Conservation (phyloP, 2,113 vertebrate species). For the Callipepla californica region DNA sequence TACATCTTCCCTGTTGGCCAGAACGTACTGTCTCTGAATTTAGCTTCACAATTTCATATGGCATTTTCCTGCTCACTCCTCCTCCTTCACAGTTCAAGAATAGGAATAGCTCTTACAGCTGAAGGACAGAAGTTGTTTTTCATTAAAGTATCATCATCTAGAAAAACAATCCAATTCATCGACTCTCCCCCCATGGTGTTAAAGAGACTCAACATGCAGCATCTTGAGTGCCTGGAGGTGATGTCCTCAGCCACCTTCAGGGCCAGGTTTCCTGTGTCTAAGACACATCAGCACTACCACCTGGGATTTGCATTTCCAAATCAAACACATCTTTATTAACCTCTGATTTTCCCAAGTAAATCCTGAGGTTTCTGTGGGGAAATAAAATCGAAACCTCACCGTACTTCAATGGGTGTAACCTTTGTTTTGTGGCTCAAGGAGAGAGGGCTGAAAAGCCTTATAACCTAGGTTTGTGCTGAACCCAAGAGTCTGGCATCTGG, state of each 20-base stretch:
- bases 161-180: background rate
- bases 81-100: slow-evolving; percentile 62
- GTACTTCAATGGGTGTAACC: background rate
- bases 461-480: background rate
- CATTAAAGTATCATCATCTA: slow-evolving; percentile 11
- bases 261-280: background rate
- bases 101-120: slow-evolving; percentile 48
- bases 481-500: background rate
- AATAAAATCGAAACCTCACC: background rate
- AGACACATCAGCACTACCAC: background rate
- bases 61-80: slow-evolving; percentile 11
- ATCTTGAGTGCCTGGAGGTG: background rate
- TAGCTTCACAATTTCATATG: slow-evolving; percentile 28
- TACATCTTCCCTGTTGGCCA: slow-evolving; percentile 7
- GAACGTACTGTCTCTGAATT: slow-evolving; percentile 24
- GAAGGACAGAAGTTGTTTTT: slow-evolving; percentile 61
- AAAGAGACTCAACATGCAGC: background rate
- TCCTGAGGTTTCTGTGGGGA: background rate
- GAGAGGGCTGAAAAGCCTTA: background rate
- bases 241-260: background rate
- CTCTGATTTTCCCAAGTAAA: slow-evolving; percentile 1
- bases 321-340: slow-evolving; percentile 22
- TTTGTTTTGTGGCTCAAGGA: background rate
- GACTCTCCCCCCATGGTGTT: background rate
- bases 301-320: background rate